Evolutionary conservation across 53 echinoderm and acorn worm genomes (phyloP), one percentile per base, ranked within the genome.

Genomic region (Holothuria leucospilota): DNA sequence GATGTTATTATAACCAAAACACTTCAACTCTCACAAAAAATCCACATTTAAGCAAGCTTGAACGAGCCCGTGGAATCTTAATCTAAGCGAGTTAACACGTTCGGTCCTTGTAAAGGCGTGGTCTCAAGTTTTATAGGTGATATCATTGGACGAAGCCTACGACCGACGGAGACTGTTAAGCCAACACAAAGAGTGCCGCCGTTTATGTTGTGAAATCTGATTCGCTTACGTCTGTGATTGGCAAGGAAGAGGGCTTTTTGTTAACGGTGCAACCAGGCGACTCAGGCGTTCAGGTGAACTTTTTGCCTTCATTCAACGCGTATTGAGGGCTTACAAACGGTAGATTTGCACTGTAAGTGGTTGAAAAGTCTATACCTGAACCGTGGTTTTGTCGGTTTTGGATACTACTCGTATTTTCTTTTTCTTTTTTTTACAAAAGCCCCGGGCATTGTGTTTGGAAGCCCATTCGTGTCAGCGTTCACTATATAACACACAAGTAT

Each of bases 101-200:
- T 77, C 58, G 28, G 27, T 24, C 25, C 13, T 75, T 20, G 80
- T 59, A 60, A 38, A 29, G 80, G 80, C 60, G 59, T 59, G 59
- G 61, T 30, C 53, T 80, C 59, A 80, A 80, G 80, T 80, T 80
- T 73, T 80, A 26, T 60, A 30, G 27, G 80, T 80, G 80, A 80
- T 59, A 61, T 80, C 18, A 80, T 80, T 80, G 80, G 80, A 58
- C 80, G 60, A 59, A 79, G 27, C 28, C 16, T 4, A 34, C 61
- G 30, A 59, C 80, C 62, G 53, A 58, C 15, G 29, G 61, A 59
- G 59, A 61, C 80, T 79, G 80, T 61, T 79, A 79, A 78, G 80
- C 59, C 59, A 79, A 79, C 83, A 83, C 83, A 83, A 83, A 83
- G 83, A 51, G 67, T 49, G 83, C 83, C 83, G 83, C 39, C 83